These are phyloP conservation scores for Lacerta viridis DNA, from an alignment of 2,797 vertebrate species.

Conservation along the genomic window DNA sequence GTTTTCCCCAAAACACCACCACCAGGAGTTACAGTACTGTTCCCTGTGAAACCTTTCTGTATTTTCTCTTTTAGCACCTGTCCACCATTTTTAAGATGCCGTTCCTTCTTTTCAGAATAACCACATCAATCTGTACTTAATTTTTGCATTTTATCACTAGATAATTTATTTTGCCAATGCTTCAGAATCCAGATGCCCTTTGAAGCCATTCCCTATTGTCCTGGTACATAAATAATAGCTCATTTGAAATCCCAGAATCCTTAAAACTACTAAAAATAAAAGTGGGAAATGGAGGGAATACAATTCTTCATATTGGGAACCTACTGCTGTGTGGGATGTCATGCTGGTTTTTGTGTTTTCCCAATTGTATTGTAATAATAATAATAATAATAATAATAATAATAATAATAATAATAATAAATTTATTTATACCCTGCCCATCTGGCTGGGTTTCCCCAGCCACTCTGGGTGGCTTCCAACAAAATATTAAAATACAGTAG, in stretches of 20 bases:
- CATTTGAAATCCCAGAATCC: not conserved
- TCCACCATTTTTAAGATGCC: not conserved
- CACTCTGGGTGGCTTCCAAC: too few species aligned
- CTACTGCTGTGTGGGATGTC: not conserved
- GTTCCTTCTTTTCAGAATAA: not conserved
- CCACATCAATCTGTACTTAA: too few species aligned
- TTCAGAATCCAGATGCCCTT: not conserved
- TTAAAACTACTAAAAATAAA: not conserved
- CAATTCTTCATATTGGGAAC: not conserved
- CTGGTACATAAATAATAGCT: not conserved
- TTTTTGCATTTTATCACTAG: too few species aligned
- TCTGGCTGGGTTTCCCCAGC: too few species aligned
- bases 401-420: too few species aligned
- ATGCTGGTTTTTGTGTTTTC: not conserved
- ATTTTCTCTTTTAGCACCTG: not conserved
- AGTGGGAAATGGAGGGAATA: not conserved
- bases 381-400: too few species aligned
- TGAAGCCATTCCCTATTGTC: not conserved
- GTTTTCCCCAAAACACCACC: not conserved
- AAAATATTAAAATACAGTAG: too few species aligned
- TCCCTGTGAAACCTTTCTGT: not conserved
- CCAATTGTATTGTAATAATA: not conserved
- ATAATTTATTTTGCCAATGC: not conserved
- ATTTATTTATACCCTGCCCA: too few species aligned
- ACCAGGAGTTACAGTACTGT: too few species aligned